These are phyloP conservation scores for Synaphobranchus kaupii DNA, from an alignment of 2,797 vertebrate genomes.

Conservation along the genomic window DNA sequence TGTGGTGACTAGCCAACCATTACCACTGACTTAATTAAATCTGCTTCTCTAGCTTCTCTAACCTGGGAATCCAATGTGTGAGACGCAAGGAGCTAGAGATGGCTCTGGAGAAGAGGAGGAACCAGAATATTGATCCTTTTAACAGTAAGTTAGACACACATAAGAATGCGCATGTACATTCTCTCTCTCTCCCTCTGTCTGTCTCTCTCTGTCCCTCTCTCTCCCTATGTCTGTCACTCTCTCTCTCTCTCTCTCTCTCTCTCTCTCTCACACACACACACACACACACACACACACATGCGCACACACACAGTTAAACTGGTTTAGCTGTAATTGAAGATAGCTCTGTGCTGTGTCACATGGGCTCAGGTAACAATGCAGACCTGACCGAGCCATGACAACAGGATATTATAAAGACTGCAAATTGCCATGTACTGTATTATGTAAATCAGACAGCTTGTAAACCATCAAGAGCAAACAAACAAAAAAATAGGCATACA, in stretches of 20 bases:
- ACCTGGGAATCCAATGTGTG: constrained; percentile 93
- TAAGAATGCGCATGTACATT: background rate
- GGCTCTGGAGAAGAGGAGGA: constrained; percentile 84
- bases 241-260: too few species aligned
- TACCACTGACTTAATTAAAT: background rate
- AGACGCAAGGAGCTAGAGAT: constrained; percentile 86
- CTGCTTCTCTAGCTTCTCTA: constrained; percentile 72
- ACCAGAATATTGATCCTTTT: constrained; percentile 88
- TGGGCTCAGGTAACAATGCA: background rate
- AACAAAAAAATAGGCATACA: background rate
- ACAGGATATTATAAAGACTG: background rate
- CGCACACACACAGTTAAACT: background rate
- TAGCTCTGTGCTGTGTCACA: background rate
- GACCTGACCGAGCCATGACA: background rate
- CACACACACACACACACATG: background rate
- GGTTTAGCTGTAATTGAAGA: background rate
- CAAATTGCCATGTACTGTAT: background rate
- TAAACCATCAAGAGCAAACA: background rate
- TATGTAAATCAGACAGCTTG: background rate
- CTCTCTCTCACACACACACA: too few species aligned
- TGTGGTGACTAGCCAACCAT: too few species aligned
- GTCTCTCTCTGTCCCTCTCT: too few species aligned
- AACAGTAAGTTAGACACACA: constrained; percentile 74
- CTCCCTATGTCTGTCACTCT: too few species aligned
- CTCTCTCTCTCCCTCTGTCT: background rate